Conservation (phyloP, 2,797 vertebrate species). For the Sciurus vulgaris region DNA sequence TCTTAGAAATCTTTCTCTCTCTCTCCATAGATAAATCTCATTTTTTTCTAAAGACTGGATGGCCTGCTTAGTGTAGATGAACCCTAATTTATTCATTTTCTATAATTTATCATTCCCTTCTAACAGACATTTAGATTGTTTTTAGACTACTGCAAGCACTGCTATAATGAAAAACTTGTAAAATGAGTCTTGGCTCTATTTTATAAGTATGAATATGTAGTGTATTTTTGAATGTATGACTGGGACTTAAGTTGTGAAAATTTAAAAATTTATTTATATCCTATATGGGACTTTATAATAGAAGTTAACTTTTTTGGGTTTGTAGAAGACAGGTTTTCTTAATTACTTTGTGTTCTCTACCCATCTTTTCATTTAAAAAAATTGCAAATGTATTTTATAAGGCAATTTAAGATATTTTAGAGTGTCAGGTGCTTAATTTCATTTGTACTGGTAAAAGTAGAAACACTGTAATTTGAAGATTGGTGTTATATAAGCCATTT, state of each 20-base stretch:
- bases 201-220: not conserved
- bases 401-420: not conserved
- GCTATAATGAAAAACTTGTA: not conserved
- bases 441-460: conserved; percentile 27
- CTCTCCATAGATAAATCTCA: not conserved
- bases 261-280: conserved; percentile 45
- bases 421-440: conserved; percentile 37
- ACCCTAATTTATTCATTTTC: conserved; percentile 45
- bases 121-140: conserved; percentile 57
- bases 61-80: conserved; percentile 3
- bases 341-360: conserved; percentile 36
- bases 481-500: not conserved
- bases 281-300: conserved; percentile 25
- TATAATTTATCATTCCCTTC: conserved; percentile 6
- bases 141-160: not conserved
- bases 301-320: conserved; percentile 35
- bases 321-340: not conserved
- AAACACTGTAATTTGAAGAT: not conserved
- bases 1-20: not conserved
- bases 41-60: conserved; percentile 33
- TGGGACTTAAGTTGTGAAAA: conserved; percentile 44
- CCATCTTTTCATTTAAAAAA: conserved; percentile 3
- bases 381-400: conserved; percentile 35
- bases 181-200: not conserved
- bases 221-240: conserved; percentile 14